Evolutionary conservation across 2,113 vertebrate species (phyloP).

Genomic region (Picathartes gymnocephalus): DNA sequence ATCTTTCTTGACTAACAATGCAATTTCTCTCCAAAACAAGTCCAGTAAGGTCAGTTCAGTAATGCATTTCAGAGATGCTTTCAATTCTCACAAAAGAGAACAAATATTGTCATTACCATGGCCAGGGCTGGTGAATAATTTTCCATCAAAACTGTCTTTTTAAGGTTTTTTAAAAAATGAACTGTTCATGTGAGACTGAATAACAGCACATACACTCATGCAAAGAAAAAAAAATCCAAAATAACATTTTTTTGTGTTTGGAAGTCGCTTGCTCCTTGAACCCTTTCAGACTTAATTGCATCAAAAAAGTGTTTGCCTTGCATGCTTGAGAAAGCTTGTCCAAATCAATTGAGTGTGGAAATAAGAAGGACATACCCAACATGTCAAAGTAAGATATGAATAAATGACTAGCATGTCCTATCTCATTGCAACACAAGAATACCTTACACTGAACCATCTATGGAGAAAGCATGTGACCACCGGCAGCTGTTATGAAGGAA

Average conservation of each 20-base stretch:
- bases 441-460: background rate
- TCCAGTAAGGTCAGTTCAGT: background rate
- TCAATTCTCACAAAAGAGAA: background rate
- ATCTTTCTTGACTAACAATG: background rate
- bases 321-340: background rate
- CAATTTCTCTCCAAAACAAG: background rate
- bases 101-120: background rate
- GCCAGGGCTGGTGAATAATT: background rate
- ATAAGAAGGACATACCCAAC: background rate
- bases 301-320: background rate
- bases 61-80: background rate
- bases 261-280: background rate
- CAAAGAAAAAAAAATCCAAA: background rate
- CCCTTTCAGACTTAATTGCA: background rate
- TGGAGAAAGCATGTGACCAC: background rate
- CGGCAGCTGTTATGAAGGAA: background rate
- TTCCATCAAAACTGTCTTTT: background rate
- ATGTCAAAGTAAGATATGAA: background rate
- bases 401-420: background rate
- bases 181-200: background rate
- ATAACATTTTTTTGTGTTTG: background rate
- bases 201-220: rapidly evolving
- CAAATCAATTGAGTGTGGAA: background rate
- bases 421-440: background rate
- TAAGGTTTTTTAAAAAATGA: background rate